phyloP scores from a whole-genome alignment of 2,888 invertebrate species.

The Sminthurinus aureus region DNA sequence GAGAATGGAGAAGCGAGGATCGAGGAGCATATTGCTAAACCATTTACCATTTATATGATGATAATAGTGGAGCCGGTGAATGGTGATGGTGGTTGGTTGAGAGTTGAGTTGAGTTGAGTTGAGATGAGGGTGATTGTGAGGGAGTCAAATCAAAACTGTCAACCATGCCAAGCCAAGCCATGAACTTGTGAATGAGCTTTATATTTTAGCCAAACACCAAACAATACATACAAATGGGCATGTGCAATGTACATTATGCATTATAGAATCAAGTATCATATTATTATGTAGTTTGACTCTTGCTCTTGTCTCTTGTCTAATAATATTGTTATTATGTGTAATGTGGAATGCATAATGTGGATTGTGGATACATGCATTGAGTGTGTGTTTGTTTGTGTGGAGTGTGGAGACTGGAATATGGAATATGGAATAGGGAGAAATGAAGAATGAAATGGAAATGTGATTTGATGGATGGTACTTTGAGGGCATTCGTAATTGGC shows the following conservation, averaged over 20 bases:
- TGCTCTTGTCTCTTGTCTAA: background rate
- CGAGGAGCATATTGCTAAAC: conserved; percentile 13
- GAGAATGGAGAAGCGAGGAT: background rate
- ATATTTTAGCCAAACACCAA: too few species aligned
- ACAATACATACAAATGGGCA: too few species aligned
- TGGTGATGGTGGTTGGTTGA: background rate
- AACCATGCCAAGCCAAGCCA: too few species aligned
- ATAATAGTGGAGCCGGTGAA: background rate
- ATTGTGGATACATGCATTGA: background rate
- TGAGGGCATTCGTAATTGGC: conserved; percentile 16
- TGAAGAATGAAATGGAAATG: conserved; percentile 1
- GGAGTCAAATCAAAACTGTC: too few species aligned
- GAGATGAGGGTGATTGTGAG: background rate
- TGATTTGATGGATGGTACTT: conserved; percentile 29
- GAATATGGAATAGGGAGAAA: background rate
- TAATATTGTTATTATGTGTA: background rate
- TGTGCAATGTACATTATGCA: background rate
- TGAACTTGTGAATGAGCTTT: too few species aligned
- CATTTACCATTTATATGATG: conserved; percentile 4
- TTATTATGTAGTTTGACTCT: background rate
- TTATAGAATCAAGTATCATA: background rate
- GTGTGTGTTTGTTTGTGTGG: background rate
- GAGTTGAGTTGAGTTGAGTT: background rate
- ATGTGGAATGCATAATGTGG: background rate
- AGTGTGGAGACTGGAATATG: background rate